Evolutionary conservation across 2,888 invertebrate genomes (phyloP).

Genomic region (Heliconius sara): DNA sequence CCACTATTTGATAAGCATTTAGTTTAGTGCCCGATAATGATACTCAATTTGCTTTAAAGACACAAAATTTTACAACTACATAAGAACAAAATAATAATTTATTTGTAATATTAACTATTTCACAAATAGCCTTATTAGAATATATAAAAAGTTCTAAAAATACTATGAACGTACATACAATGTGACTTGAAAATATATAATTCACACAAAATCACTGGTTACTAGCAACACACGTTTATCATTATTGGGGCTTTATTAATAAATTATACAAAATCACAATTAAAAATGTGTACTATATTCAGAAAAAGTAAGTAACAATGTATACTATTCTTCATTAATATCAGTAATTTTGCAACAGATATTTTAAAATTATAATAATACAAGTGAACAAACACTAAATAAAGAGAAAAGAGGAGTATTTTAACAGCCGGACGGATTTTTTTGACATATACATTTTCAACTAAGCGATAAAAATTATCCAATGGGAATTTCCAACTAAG

Average conservation of each 20-base stretch:
- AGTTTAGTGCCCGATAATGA: not conserved
- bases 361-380: not conserved
- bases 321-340: no score
- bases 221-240: not conserved
- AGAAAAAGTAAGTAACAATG: no score
- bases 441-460: not conserved
- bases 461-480: not conserved
- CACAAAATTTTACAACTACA: not conserved
- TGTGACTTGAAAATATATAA: no score
- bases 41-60: not conserved
- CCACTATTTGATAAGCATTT: conserved; percentile 1
- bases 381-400: not conserved
- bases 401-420: not conserved
- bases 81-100: not conserved
- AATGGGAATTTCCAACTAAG: not conserved
- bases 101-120: no score
- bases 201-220: not conserved
- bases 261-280: no score
- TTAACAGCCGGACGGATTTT: conserved; percentile 11
- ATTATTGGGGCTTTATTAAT: not conserved
- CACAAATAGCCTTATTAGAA: no score
- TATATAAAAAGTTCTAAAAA: no score
- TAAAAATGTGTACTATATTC: no score
- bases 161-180: no score
- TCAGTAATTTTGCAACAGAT: not conserved